Evolutionary conservation across 2,113 vertebrate species (phyloP).

Genomic region (Tyrannus savana): DNA sequence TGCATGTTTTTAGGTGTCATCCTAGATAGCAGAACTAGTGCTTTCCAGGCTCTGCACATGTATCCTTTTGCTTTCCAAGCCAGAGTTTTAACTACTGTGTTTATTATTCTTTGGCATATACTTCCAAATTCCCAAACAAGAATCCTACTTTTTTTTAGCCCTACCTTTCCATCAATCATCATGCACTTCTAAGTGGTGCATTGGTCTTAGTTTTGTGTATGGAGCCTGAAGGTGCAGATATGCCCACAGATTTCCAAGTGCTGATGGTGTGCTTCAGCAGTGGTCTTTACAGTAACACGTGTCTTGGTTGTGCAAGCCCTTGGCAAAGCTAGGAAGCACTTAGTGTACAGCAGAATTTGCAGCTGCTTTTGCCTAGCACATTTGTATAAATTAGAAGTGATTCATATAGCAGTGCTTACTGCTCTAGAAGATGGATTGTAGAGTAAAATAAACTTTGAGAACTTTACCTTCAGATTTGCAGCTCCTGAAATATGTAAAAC

Average conservation of each 20-base stretch:
- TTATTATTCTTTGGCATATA: neutral
- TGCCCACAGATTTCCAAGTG: neutral
- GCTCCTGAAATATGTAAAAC: neutral
- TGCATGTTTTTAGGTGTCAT: neutral
- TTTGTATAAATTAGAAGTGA: neutral
- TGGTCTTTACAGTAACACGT: fast-evolving
- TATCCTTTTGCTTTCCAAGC: neutral
- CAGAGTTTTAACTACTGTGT: neutral
- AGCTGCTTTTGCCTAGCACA: neutral
- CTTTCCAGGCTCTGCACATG: neutral
- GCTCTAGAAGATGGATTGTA: neutral
- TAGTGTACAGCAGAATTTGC: neutral
- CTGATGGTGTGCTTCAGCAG: neutral
- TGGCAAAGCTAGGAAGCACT: neutral
- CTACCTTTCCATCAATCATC: neutral
- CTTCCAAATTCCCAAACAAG: neutral
- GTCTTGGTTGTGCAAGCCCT: neutral
- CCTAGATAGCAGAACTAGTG: neutral
- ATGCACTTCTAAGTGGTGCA: neutral
- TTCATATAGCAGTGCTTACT: neutral
- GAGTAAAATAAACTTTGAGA: neutral
- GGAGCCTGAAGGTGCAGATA: neutral
- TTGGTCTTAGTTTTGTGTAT: neutral
- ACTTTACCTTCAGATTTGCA: neutral
- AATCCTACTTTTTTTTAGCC: neutral